Evolutionary conservation across 2,113 vertebrate species (phyloP).

Genomic region (Paracanthobrama guichenoti): DNA sequence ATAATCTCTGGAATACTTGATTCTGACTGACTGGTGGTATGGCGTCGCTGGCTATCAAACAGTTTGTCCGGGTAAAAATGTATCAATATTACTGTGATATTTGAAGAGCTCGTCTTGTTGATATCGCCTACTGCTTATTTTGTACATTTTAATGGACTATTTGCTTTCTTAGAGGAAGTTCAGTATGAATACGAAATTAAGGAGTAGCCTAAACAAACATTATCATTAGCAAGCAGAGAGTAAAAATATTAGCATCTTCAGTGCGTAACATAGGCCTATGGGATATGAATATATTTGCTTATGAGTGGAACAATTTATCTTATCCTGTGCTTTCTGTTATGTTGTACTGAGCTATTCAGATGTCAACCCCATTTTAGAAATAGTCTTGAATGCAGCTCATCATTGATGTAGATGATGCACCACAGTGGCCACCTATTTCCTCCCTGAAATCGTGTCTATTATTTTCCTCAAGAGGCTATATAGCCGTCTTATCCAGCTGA

Average conservation of each 20-base stretch:
- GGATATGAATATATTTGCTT: neutral
- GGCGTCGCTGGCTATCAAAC: neutral
- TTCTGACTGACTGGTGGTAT: neutral
- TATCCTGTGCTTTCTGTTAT: neutral
- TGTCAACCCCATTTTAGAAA: neutral
- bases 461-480: conserved; percentile 27
- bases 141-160: neutral
- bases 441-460: conserved; percentile 13
- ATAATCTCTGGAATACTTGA: neutral
- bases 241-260: neutral
- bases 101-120: neutral
- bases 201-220: neutral
- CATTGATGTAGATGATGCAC: neutral
- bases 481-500: conserved; percentile 60
- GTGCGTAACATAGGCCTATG: neutral
- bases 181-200: neutral
- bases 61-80: neutral
- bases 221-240: neutral
- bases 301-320: neutral
- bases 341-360: neutral
- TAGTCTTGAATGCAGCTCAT: neutral
- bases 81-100: neutral
- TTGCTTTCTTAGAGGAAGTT: neutral
- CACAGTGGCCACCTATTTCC: conserved; percentile 28
- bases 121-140: too few relatives aligned